A percentile compares a stretch with the other conserved stretches of the same genome.
These are phyloP conservation scores for Taphrorychus bicolor DNA, from an alignment of 2,888 invertebrate species.

Conservation along the genomic window DNA sequence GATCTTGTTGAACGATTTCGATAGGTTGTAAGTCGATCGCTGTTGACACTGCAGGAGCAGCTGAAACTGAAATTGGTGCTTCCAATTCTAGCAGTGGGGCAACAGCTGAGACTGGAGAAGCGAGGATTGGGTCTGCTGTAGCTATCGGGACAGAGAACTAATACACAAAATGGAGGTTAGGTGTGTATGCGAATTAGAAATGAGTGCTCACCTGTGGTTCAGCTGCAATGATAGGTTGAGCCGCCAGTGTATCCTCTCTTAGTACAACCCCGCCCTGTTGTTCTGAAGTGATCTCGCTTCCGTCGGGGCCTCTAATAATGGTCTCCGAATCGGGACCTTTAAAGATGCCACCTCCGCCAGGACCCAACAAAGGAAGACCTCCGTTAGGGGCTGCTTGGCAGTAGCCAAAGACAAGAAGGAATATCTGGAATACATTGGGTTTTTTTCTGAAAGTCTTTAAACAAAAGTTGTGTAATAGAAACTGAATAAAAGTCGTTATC, in stretches of 20 bases:
- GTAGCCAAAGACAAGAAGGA: slow-evolving; percentile 14
- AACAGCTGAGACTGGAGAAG: neutral
- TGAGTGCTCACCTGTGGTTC: slow-evolving; percentile 33
- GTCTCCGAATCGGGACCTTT: slow-evolving; percentile 56
- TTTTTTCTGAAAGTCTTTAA: too few relatives aligned
- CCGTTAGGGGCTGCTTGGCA: slow-evolving; percentile 28
- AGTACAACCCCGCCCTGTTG: slow-evolving; percentile 49
- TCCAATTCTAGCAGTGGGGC: neutral
- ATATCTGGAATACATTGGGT: too few relatives aligned
- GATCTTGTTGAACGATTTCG: slow-evolving; percentile 43
- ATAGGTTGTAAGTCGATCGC: slow-evolving; percentile 38
- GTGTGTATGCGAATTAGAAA: neutral
- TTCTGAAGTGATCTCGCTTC: slow-evolving; percentile 55
- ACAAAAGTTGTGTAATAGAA: too few relatives aligned
- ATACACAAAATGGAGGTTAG: too few relatives aligned
- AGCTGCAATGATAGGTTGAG: slow-evolving; percentile 46
- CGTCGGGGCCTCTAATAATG: slow-evolving; percentile 58
- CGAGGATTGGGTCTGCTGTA: slow-evolving; percentile 3
- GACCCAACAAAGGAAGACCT: slow-evolving; percentile 49
- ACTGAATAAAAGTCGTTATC: too few relatives aligned
- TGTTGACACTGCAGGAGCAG: neutral
- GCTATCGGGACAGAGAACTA: neutral
- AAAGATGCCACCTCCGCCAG: slow-evolving; percentile 55
- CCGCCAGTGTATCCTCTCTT: slow-evolving; percentile 30
- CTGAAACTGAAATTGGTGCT: neutral